Evolutionary conservation across 1,140 invertebrate species (phyloP).

Genomic region (Drosophila repletoides): DNA sequence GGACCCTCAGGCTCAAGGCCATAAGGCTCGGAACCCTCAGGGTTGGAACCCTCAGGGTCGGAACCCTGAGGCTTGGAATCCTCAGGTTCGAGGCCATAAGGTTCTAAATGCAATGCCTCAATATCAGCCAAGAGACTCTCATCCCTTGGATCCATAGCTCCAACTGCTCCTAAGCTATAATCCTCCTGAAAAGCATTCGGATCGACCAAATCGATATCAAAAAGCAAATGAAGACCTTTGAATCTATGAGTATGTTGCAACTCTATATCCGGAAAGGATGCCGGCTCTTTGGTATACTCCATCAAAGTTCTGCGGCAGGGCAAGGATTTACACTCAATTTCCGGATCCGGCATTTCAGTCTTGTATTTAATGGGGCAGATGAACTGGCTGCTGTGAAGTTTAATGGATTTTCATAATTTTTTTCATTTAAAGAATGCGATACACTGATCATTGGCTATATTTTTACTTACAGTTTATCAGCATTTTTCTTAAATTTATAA

Average conservation of each 20-base stretch:
- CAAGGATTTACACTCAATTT: slow-evolving; percentile 30
- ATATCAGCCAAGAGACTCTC: slow-evolving; percentile 29
- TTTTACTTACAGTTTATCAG: slow-evolving; percentile 32
- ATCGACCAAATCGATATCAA: slow-evolving; percentile 43
- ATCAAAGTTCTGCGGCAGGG: slow-evolving; percentile 35
- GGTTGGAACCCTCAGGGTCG: too few relatives aligned
- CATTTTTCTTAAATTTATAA: background rate
- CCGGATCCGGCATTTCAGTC: slow-evolving; percentile 29
- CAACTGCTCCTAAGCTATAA: background rate
- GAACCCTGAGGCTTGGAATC: too few relatives aligned
- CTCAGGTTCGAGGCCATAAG: too few relatives aligned
- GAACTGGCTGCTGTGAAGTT: slow-evolving; percentile 35
- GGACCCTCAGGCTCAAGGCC: too few relatives aligned
- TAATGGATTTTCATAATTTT: too few relatives aligned
- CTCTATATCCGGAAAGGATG: slow-evolving; percentile 22
- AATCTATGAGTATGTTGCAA: background rate
- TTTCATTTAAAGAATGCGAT: too few relatives aligned
- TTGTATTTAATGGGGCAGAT: slow-evolving; percentile 27
- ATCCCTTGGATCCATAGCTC: slow-evolving; percentile 30
- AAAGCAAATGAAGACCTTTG: slow-evolving; percentile 38
- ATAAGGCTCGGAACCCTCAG: too few relatives aligned
- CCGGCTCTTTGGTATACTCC: slow-evolving; percentile 26
- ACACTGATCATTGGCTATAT: too few relatives aligned
- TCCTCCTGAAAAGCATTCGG: background rate
- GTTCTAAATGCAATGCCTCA: slow-evolving; percentile 14